Evolutionary conservation across 1,140 invertebrate species (phyloP).

Genomic region (silkworm (Bombyx mori)): DNA sequence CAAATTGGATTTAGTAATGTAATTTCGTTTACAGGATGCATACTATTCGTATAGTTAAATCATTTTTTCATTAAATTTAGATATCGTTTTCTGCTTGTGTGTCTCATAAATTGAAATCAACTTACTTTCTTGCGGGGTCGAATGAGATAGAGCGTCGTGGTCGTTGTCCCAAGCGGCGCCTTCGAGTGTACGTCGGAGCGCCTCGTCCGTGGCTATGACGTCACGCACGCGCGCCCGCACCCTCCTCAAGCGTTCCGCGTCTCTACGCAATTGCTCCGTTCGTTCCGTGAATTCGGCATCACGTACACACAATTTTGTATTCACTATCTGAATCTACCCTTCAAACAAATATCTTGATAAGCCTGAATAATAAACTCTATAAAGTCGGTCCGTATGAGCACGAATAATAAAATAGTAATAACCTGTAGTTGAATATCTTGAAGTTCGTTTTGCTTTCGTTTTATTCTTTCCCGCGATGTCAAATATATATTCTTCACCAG

Average conservation of each 20-base stretch:
- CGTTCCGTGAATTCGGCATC: conserved; percentile 43
- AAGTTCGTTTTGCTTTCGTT: conserved; percentile 36
- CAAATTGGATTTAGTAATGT: too few species aligned
- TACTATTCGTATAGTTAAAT: neutral
- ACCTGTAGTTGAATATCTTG: conserved; percentile 57
- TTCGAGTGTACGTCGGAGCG: conserved; percentile 25
- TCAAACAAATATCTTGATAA: neutral
- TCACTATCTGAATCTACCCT: conserved; percentile 47
- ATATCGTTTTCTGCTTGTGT: too few species aligned
- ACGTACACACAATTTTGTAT: conserved; percentile 43
- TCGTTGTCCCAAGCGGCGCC: conserved; percentile 19
- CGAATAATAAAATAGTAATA: neutral
- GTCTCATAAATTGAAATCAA: too few species aligned
- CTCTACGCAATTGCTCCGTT: conserved; percentile 24
- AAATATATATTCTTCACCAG: conserved; percentile 37
- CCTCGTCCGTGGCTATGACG: conserved; percentile 34
- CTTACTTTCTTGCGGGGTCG: conserved; percentile 32
- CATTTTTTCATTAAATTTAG: too few species aligned
- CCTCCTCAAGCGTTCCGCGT: conserved; percentile 25
- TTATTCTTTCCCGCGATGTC: conserved; percentile 33
- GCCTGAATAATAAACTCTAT: neutral
- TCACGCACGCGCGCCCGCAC: conserved; percentile 39
- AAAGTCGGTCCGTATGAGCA: neutral
- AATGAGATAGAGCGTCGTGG: conserved; percentile 15
- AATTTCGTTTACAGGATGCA: too few species aligned